These are phyloP conservation scores for Pogonomyrmex barbatus DNA, from an alignment of 1,140 invertebrate genomes.

Conservation along the genomic window DNA sequence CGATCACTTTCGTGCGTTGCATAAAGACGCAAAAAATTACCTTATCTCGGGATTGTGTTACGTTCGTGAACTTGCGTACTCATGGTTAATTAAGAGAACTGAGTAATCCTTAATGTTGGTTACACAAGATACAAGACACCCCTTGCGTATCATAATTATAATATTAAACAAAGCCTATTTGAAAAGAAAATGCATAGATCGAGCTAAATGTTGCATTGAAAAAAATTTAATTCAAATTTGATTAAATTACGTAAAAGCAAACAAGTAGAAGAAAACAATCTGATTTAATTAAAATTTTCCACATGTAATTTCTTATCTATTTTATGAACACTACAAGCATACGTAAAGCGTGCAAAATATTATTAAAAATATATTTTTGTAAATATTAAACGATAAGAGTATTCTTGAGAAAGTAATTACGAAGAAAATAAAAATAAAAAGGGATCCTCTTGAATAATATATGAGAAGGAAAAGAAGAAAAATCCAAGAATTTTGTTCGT, in stretches of 20 bases:
- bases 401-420: not conserved
- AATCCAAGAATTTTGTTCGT: not conserved
- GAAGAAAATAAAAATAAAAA: not conserved
- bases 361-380: not conserved
- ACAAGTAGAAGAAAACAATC: not conserved
- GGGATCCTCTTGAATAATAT: not conserved
- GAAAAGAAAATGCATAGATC: not conserved
- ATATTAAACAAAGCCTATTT: not conserved
- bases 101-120: constrained; percentile 10
- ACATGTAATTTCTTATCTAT: not conserved
- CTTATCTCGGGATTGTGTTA: constrained; percentile 48
- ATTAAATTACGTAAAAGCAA: not conserved
- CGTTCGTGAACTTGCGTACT: constrained; percentile 25
- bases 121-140: not conserved
- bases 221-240: constrained; percentile 1
- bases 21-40: constrained; percentile 49
- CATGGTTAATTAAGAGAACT: constrained; percentile 47
- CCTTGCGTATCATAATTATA: not conserved
- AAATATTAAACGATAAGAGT: constrained; percentile 6
- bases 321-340: not conserved
- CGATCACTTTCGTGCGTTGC: constrained; percentile 53
- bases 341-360: not conserved
- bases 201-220: not conserved
- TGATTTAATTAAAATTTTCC: not conserved
- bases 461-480: not conserved